These are phyloP conservation scores for Halocynthia aurantium DNA, from an alignment of 23 tunicate genomes.

Conservation along the genomic window DNA sequence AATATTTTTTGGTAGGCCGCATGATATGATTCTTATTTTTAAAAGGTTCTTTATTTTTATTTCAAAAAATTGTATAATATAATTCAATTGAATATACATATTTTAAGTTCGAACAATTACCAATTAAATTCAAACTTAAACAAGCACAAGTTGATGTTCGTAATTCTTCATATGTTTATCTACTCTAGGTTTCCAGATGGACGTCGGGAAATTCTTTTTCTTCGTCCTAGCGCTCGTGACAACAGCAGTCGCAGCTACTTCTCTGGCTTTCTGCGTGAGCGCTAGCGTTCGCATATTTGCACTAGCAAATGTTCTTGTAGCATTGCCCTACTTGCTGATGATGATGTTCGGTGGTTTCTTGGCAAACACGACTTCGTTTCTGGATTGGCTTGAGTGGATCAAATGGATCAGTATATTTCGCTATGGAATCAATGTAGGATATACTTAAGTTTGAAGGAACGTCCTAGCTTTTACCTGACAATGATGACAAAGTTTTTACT, in stretches of 20 bases:
- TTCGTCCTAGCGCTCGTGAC: constrained; percentile 51
- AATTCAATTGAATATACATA: too few species aligned
- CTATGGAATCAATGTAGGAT: constrained; percentile 84
- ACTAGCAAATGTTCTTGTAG: constrained; percentile 59
- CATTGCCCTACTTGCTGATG: constrained; percentile 78
- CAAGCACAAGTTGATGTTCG: too few species aligned
- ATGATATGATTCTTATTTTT: too few species aligned
- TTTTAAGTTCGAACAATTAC: too few species aligned
- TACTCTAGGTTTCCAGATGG: constrained; percentile 59
- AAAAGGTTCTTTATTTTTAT: too few species aligned
- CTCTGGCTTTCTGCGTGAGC: constrained; percentile 80
- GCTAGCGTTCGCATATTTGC: constrained; percentile 86
- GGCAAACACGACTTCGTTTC: constrained; percentile 56
- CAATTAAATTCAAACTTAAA: too few species aligned
- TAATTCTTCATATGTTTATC: too few species aligned
- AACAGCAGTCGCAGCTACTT: constrained; percentile 63
- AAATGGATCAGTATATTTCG: constrained; percentile 82
- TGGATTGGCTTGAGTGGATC: constrained; percentile 90
- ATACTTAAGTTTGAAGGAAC: neutral
- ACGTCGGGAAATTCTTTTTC: constrained; percentile 68
- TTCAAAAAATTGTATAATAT: too few species aligned
- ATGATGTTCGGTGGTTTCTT: constrained; percentile 91
- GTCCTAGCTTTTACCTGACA: too few species aligned
- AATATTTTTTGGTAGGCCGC: neutral
- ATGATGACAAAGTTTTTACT: too few species aligned